Conservation (phyloP, 2,888 invertebrate species). For the Cinara cedri region DNA sequence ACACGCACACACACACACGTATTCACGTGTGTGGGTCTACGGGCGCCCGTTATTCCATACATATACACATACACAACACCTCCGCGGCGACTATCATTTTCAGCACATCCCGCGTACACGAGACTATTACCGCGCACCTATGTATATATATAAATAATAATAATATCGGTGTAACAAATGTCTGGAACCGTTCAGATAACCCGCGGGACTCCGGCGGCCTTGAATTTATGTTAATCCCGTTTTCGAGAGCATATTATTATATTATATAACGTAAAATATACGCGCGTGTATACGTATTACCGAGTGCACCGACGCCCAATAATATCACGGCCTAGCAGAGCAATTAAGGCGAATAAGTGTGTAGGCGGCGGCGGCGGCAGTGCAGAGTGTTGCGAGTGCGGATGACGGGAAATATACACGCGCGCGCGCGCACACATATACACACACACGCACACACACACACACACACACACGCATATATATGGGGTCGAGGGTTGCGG, state of each 20-base stretch:
- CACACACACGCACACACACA: no score
- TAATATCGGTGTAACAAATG: no score
- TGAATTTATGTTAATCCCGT: constrained; percentile 42
- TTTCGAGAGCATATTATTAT: neutral
- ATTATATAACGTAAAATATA: neutral
- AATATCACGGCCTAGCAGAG: constrained; percentile 40
- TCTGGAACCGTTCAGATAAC: constrained; percentile 37
- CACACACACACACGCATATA: no score
- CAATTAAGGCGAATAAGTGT: constrained; percentile 39
- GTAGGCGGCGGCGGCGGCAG: neutral
- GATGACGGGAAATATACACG: neutral
- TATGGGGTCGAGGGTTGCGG: neutral
- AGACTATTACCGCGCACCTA: neutral
- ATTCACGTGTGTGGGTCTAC: no score
- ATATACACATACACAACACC: neutral
- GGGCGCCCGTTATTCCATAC: neutral
- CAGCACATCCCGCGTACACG: neutral
- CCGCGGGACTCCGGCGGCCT: neutral
- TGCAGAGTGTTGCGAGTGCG: neutral
- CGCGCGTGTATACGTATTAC: neutral
- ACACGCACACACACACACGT: no score
- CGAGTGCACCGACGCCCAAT: constrained; percentile 11
- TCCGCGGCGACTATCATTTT: neutral
- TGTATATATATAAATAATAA: no score
- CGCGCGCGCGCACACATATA: neutral